Evolutionary conservation across 2,888 invertebrate species (phyloP), one percentile per base, ranked within the genome.

Genomic region (Apotomis turbidana): DNA sequence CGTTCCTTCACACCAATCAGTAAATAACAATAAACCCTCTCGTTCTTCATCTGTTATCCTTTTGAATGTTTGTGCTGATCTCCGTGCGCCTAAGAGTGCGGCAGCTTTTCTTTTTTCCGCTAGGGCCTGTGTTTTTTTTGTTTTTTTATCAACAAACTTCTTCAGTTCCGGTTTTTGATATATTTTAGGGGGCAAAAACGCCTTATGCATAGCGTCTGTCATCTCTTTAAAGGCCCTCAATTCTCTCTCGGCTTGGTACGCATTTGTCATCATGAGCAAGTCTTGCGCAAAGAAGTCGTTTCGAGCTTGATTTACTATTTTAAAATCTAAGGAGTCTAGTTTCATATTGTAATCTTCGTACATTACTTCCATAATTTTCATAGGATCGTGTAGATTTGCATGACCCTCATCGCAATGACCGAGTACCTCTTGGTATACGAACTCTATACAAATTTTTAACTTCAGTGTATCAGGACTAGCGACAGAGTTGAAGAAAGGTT

Each of bases 321-420:
- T 88, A 74, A 92, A 92, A 77, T 93, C 92, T 75, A 93, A 83
- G 1, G 88, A 82, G 79, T 93, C 93, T 9, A 93, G 78, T 57
- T 83, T 85, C 76, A 92, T 85, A 78, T 92, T 93, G 57, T 88
- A 92, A 76, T 91, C 90, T 81, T 93, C 93, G 74, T 93, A 93
- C 86, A 87, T 87, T 13, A 91, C 84, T 85, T 93, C 93, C 64
- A 93, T 82, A 74, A 93, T 88, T 83, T 91, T 93, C 89, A 93
- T 90, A 15, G 93, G 92, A 76, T 93, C 93, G 62, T 86, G 84
- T 67, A 93, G 76, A 77, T 81, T 88, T 76, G 88, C 84, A 78
- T 93, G 93, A 3, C 91, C 93, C 80, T 93, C 93, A 78, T 93
- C 93, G 78, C 91, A 90, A 77, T 92, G 92, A 0, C 93, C 93